Percentiles rank a stretch among this genome's conserved stretches.
These are phyloP conservation scores for Rostratula benghalensis DNA, from an alignment of 2,113 vertebrate genomes.

Conservation along the genomic window DNA sequence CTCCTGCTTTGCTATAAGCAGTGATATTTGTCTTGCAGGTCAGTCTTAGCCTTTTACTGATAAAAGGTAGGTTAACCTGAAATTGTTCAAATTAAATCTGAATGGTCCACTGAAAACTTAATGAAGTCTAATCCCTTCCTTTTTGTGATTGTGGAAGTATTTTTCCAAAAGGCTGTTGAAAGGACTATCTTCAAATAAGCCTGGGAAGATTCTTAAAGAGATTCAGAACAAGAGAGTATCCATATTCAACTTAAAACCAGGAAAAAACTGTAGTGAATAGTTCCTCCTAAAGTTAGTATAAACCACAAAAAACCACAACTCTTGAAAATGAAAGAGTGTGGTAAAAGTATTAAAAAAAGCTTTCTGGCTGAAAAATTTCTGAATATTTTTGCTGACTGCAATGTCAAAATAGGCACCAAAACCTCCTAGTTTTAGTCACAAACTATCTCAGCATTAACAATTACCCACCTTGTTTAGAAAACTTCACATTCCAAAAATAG, in stretches of 20 bases:
- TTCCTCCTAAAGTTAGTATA: not conserved
- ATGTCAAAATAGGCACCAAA: not conserved
- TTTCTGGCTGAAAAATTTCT: not conserved
- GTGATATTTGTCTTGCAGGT: not conserved
- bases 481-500: not conserved
- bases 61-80: conserved; percentile 19
- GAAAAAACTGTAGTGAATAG: not conserved
- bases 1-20: not conserved
- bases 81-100: conserved; percentile 41
- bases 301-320: not conserved
- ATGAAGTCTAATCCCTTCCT: conserved; percentile 20
- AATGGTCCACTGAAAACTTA: conserved; percentile 17
- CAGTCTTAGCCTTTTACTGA: not conserved
- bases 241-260: not conserved
- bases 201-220: not conserved
- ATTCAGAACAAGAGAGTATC: not conserved
- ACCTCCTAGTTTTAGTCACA: not conserved
- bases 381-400: not conserved
- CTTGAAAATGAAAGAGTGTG: not conserved
- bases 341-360: not conserved
- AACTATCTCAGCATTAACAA: not conserved
- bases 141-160: not conserved
- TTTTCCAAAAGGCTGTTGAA: conserved; percentile 7
- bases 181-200: not conserved
- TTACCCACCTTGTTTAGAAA: not conserved